These are phyloP conservation scores for Oxyura jamaicensis DNA, from an alignment of 2,113 vertebrate genomes.

Conservation along the genomic window DNA sequence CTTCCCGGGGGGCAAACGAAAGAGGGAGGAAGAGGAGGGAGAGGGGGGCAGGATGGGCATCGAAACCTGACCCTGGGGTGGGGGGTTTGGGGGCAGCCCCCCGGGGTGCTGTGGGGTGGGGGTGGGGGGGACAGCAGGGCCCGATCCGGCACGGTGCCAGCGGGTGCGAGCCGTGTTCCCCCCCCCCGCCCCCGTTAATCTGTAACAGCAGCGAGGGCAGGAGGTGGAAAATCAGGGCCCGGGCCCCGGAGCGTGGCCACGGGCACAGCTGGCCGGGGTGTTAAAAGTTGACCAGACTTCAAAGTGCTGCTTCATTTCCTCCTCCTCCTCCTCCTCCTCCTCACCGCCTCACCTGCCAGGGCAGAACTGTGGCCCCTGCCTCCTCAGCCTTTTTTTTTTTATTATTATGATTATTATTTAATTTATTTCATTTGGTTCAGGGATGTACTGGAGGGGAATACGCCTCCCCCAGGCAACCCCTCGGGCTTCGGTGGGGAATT, in stretches of 20 bases:
- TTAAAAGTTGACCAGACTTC: constrained; percentile 49
- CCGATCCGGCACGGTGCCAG: background rate
- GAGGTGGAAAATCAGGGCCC: background rate
- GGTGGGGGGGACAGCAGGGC: background rate
- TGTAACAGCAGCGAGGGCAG: constrained; percentile 38
- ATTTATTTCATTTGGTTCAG: background rate
- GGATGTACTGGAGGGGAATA: background rate
- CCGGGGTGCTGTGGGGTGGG: background rate
- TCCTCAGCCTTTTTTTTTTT: accelerated
- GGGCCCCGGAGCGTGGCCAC: background rate
- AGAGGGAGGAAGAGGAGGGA: background rate
- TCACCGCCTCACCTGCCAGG: background rate
- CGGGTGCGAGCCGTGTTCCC: background rate
- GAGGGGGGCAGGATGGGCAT: background rate
- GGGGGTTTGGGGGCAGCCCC: accelerated
- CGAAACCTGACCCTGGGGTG: accelerated
- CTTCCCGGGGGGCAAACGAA: background rate
- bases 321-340: too few relatives aligned
- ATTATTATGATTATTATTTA: background rate
- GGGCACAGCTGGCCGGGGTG: background rate
- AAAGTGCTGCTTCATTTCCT: constrained; percentile 43
- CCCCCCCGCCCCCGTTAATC: constrained; percentile 13
- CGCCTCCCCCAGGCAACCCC: accelerated
- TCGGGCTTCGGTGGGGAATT: background rate
- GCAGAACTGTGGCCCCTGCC: background rate